These are phyloP conservation scores for Phyllotreta striolata DNA, from an alignment of 2,888 invertebrate species.

Conservation along the genomic window DNA sequence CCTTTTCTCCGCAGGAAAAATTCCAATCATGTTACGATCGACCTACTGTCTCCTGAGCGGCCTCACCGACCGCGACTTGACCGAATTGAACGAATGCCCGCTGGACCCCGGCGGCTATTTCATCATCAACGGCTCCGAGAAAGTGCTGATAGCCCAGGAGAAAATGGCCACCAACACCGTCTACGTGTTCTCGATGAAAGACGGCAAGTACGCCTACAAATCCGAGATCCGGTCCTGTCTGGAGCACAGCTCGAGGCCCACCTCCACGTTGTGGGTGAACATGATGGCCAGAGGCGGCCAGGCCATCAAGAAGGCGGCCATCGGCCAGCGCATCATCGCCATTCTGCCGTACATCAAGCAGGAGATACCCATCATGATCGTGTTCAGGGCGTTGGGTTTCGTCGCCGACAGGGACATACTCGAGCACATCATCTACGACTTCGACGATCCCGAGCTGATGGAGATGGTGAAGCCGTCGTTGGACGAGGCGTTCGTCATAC, in stretches of 20 bases:
- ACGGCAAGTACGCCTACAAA: conserved; percentile 98
- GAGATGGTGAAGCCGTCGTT: conserved; percentile 99
- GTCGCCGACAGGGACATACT: conserved; percentile 99
- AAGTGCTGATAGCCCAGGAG: conserved; percentile 95
- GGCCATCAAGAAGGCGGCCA: conserved; percentile 97
- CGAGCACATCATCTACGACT: conserved; percentile 99
- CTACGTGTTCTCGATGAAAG: conserved; percentile 99
- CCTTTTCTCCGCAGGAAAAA: conserved; percentile 69
- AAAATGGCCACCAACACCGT: conserved; percentile 99
- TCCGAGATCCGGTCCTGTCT: conserved; percentile 96
- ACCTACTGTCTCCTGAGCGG: conserved; percentile 96
- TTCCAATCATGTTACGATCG: conserved; percentile 98
- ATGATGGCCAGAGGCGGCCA: conserved; percentile 99
- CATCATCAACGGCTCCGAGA: conserved; percentile 98
- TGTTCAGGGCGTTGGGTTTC: conserved; percentile 96
- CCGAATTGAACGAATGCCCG: conserved; percentile 99
- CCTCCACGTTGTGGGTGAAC: conserved; percentile 98
- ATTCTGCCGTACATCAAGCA: conserved; percentile 99
- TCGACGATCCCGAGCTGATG: conserved; percentile 99
- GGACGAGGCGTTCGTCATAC: conserved; percentile 99
- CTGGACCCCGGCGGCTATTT: conserved; percentile 99
- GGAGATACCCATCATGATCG: conserved; percentile 99
- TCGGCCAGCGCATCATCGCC: conserved; percentile 97
- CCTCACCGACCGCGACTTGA: conserved; percentile 97
- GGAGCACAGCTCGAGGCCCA: conserved; percentile 93